A percentile compares a stretch with the other conserved stretches of the same genome.
These are phyloP conservation scores for Euzophera pinguis DNA, from an alignment of 2,888 invertebrate species.

Conservation along the genomic window DNA sequence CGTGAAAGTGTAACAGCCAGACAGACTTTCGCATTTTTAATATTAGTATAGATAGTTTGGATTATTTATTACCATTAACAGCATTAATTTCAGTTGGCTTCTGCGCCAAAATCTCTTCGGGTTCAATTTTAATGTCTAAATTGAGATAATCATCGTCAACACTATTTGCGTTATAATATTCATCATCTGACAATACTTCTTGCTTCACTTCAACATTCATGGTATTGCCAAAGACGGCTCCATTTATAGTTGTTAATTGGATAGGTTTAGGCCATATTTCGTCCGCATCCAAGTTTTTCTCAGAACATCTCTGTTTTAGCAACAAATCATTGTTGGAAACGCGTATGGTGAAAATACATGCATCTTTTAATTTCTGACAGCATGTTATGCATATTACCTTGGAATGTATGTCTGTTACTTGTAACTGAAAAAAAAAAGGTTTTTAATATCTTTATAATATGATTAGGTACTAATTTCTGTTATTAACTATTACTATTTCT, in stretches of 20 bases:
- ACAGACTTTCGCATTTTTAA: too few relatives aligned
- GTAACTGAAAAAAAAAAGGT: slow-evolving; percentile 38
- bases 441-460: too few relatives aligned
- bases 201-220: slow-evolving; percentile 56
- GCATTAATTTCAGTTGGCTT: slow-evolving; percentile 31
- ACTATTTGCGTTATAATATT: slow-evolving; percentile 29
- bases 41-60: too few relatives aligned
- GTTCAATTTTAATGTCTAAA: slow-evolving; percentile 65
- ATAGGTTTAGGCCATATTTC: slow-evolving; percentile 64
- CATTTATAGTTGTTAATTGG: slow-evolving; percentile 44
- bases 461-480: too few relatives aligned
- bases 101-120: slow-evolving; percentile 49
- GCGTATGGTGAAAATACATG: slow-evolving; percentile 40
- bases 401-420: slow-evolving; percentile 44
- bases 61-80: slow-evolving; percentile 44
- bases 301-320: slow-evolving; percentile 31
- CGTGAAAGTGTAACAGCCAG: too few relatives aligned
- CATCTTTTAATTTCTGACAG: slow-evolving; percentile 40
- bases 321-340: slow-evolving; percentile 42
- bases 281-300: slow-evolving; percentile 10
- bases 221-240: slow-evolving; percentile 29
- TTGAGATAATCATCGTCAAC: slow-evolving; percentile 26
- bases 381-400: slow-evolving; percentile 55
- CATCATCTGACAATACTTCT: slow-evolving; percentile 58
- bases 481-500: too few relatives aligned